Base-by-base conservation (phyloP, 1,140 invertebrate genomes). In the Gonatopus flavifemur region DNA sequence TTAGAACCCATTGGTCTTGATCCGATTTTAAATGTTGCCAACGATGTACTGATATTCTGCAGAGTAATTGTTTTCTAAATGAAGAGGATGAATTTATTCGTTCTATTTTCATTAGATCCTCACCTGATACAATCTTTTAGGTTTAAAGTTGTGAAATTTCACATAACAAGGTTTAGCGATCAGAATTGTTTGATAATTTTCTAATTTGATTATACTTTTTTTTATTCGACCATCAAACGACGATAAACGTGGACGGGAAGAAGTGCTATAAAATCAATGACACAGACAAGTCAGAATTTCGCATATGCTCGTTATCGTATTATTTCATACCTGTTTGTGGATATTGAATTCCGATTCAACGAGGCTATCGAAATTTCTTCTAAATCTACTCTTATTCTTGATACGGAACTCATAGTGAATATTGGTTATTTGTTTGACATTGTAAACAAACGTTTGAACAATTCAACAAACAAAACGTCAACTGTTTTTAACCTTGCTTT, bases 131-230 rank as follows among this genome's bases (percentile, higher is more conserved):
- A 40, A 19, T 36, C 52, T 55, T n/a, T 57, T 52, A 4, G 48
- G 15, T 36, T 67, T 16, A 42, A 59, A 74, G 46, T 74, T 71
- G 30, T 49, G 43, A 57, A 74, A 74, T 39, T 64, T 40, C 5
- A 74, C 48, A 33, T 50, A 45, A 19, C 49, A 39, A 8, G 66
- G 58, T 6, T 52, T 40, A 7, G 62, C 63, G 3, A 61, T 43
- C 10, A 74, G 47, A 22, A 64, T 52, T 12, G 24, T 45, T 43
- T 50, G 52, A 13, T 13, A 22, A 2, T 2, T 1, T 1, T 49
- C 48, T 1, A 12, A 9, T 28, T 48, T 61, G 6, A 54, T 40
- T n/a, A 52, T 57, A 31, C 30, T 54, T 43, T 22, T 59, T 25
- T 53, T 33, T n/a, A 4, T 5, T 22, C 13, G 18, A 13, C 0